These are phyloP conservation scores for Pristionchus entomophagus DNA, from an alignment of 2,888 invertebrate genomes.

Conservation along the genomic window DNA sequence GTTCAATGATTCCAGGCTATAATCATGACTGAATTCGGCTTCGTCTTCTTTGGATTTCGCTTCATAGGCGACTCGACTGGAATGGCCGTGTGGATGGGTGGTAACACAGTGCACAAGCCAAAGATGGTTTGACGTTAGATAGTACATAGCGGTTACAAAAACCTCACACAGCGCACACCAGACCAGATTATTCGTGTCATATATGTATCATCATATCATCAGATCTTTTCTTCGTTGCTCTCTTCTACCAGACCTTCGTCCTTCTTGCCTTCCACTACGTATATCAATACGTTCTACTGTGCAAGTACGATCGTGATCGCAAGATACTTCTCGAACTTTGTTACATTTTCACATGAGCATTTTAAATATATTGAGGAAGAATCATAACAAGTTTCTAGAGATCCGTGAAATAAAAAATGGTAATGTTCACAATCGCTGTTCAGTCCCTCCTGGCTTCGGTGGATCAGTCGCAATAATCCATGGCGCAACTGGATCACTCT, in stretches of 20 bases:
- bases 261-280: constrained; percentile 10
- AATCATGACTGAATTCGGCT: constrained; percentile 15
- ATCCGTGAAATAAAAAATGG: no score
- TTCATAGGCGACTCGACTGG: background rate
- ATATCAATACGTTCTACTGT: constrained; percentile 8
- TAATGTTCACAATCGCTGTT: background rate
- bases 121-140: no score
- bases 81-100: background rate
- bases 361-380: background rate
- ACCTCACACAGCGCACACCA: no score
- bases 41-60: constrained; percentile 3
- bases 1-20: background rate
- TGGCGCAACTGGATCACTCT: constrained; percentile 9
- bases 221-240: background rate
- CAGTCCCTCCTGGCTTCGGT: constrained; percentile 33
- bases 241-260: constrained; percentile 13
- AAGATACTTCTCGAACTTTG: background rate
- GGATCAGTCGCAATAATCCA: background rate
- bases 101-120: no score
- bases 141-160: no score
- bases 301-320: background rate
- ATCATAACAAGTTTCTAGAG: background rate
- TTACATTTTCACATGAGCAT: no score
- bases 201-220: background rate
- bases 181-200: no score